Percentiles rank a stretch among this genome's conserved stretches.
phyloP scores from a whole-genome alignment of 2,113 vertebrate species.

The Climacteris rufus region DNA sequence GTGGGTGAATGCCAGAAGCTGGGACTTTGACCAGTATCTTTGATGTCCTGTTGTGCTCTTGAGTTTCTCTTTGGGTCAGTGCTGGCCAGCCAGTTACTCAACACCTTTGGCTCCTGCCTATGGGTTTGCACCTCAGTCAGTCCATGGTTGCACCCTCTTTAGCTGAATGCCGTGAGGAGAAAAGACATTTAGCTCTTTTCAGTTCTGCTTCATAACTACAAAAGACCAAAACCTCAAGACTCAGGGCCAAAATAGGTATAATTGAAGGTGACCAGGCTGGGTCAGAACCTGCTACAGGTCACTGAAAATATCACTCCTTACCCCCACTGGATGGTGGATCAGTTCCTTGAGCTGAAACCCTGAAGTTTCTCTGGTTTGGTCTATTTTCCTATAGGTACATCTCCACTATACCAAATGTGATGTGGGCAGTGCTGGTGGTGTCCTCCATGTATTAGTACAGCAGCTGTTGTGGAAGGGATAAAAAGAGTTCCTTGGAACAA shows the following conservation, averaged over 20 bases:
- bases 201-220: accelerated
- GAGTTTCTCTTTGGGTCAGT: not conserved
- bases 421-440: not conserved
- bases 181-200: not conserved
- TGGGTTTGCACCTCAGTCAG: not conserved
- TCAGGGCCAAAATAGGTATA: not conserved
- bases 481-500: not conserved
- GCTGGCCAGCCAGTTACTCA: not conserved
- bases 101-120: not conserved
- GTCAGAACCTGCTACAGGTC: not conserved
- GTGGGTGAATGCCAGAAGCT: not conserved
- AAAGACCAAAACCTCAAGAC: not conserved
- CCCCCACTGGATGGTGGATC: not conserved
- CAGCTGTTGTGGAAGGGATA: not conserved
- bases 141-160: not conserved
- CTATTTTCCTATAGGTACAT: not conserved
- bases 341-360: not conserved
- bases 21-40: accelerated
- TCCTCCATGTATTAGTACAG: not conserved
- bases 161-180: not conserved
- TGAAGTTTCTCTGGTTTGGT: not conserved
- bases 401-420: not conserved
- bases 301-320: not conserved
- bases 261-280: not conserved
- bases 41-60: not conserved